Evolutionary conservation across 2,888 invertebrate genomes (phyloP).

Genomic region (Frankliniella fusca): DNA sequence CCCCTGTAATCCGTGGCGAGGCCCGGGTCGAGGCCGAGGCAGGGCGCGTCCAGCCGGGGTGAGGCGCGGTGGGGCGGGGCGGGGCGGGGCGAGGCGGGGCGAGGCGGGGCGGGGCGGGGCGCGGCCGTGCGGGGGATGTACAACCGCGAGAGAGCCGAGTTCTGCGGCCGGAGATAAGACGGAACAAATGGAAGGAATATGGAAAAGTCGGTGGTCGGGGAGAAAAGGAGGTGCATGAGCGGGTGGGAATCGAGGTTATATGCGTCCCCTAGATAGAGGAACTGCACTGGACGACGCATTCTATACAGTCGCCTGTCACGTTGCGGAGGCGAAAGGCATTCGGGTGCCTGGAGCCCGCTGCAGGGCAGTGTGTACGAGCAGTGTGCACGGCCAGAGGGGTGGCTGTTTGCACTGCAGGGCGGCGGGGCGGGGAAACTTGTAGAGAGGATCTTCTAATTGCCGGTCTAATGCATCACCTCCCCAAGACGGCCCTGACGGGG

Average conservation of each 20-base stretch:
- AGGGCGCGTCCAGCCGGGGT: background rate
- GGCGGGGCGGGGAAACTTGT: background rate
- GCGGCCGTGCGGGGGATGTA: background rate
- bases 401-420: background rate
- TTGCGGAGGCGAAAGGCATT: no score
- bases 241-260: no score
- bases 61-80: background rate
- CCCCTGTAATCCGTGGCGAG: background rate
- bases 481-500: background rate
- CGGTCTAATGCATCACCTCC: slow-evolving; percentile 18
- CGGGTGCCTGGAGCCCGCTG: no score
- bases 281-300: no score
- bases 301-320: no score
- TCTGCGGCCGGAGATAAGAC: no score
- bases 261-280: no score
- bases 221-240: no score
- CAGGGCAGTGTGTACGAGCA: no score
- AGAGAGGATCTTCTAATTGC: slow-evolving; percentile 17
- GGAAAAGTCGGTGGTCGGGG: no score
- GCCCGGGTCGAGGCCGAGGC: background rate
- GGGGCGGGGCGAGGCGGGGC: background rate
- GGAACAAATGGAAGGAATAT: no score
- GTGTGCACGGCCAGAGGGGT: no score
- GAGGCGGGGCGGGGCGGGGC: background rate
- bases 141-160: background rate